Evolutionary conservation across 1,140 invertebrate species (phyloP), one percentile per base, ranked within the genome.

Genomic region (Bombus confusus): DNA sequence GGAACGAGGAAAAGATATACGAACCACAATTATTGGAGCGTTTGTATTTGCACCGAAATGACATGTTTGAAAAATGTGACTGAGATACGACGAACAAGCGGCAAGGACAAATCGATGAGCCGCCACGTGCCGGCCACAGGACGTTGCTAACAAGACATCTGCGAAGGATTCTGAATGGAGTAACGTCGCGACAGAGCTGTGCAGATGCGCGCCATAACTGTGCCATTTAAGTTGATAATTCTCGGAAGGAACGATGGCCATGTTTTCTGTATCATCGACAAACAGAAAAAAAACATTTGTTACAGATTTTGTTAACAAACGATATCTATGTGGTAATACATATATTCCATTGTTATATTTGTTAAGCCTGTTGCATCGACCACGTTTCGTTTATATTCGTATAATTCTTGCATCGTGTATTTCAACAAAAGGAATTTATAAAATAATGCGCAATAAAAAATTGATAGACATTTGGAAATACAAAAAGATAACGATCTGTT

Each of bases 221-320:
- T 98, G 97, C 98, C 98, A 98, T 96, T 98, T 98, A 31, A 98
- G 95, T 94, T 98, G 97, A 93, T 98, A 98, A 90, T 98, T 98
- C 93, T 98, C 97, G 88, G 97, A 95, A 41, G 94, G 94, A 9
- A 94, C 94, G 86, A 95, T 94, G n/a, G 94, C 93, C 93, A 95
- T 95, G 88, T 94, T 94, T 88, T 92, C 94, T 92, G 86, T n/a
- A 64, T 34, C 18, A 28, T 72, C 59, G 73, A 68, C 37, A 69
- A 86, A 66, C 41, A 62, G 3, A 81, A 74, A 68, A 68, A 68
- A 59, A 73, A 15, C 1, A 5, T 52, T 57, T 9, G 25, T 85
- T 79, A 52, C 10, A 80, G 34, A 57, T 31, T 28, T 74, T 72
- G 4, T 25, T n/a, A 59, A 2, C 1, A 12, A 34, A 34, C 22